These are phyloP conservation scores for Agrypnus murinus DNA, from an alignment of 2,888 invertebrate species.

Conservation along the genomic window DNA sequence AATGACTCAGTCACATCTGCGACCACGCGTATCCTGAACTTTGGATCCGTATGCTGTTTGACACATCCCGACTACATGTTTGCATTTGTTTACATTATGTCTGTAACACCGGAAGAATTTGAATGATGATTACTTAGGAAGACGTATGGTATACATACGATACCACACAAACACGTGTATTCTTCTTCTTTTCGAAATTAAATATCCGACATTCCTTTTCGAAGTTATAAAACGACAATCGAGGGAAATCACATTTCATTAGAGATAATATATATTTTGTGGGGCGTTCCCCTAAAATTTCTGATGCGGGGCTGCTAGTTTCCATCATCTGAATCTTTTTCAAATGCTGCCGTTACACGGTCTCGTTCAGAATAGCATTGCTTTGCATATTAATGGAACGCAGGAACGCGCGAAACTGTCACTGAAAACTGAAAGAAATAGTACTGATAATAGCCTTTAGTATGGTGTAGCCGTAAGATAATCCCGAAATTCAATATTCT, in stretches of 20 bases:
- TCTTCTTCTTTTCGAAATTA: too few relatives aligned
- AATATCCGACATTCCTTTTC: too few relatives aligned
- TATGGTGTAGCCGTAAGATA: conserved; percentile 38
- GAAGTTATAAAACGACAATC: background rate
- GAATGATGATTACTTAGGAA: conserved; percentile 15
- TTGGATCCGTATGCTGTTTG: conserved; percentile 61
- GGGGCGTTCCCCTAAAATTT: conserved; percentile 33
- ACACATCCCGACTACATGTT: conserved; percentile 64
- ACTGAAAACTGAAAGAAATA: conserved; percentile 40
- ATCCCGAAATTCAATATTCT: conserved; percentile 42
- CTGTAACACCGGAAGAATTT: conserved; percentile 8
- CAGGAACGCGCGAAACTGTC: conserved; percentile 34
- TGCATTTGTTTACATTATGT: conserved; percentile 45
- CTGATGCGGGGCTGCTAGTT: conserved; percentile 28
- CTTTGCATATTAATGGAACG: conserved; percentile 39
- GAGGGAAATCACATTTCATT: conserved; percentile 19
- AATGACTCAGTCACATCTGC: conserved; percentile 65
- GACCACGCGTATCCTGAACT: conserved; percentile 62
- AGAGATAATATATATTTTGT: conserved; percentile 26
- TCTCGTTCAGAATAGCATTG: conserved; percentile 32
- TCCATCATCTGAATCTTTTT: conserved; percentile 32
- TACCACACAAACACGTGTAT: too few relatives aligned
- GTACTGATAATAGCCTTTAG: conserved; percentile 23
- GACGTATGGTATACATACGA: background rate
- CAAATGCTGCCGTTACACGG: conserved; percentile 32